Evolutionary conservation across 2,113 vertebrate genomes (phyloP), one percentile per base, ranked within the genome.

Genomic region (Saccopteryx bilineata): DNA sequence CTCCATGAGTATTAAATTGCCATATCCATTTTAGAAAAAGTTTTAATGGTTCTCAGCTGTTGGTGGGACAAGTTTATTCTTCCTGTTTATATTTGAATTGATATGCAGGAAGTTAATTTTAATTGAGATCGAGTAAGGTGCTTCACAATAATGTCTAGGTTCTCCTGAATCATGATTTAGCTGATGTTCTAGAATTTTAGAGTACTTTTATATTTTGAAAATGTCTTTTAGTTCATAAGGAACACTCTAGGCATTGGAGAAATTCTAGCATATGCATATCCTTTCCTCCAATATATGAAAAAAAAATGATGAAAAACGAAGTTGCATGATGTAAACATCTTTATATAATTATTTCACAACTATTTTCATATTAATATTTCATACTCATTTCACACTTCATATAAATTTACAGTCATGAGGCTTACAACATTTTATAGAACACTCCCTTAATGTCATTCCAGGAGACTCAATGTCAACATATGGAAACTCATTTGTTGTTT

Each of bases 91-190:
- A 60, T 88, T 86, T 95, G 28, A 65, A 69, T 28, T 87, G 68
- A 87, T 58, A n/a, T 78, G 28, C 4, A 86, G 26, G 33, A 82
- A 80, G 23, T 63, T 84, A 46, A 39, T 93, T 95, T 92, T 91
- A 87, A 93, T 83, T 83, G 72, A 88, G 65, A 66, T 33, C 69
- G 28, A 92, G 50, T 90, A 23, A 28, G 6, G 14, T 71, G 39
- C n/a, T 92, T 93, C 31, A 17, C 7, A 56, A 61, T 31, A 23
- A 78, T 56, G 17, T 85, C 61, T 88, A 68, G 31, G 12, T 76
- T 96, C 72, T 91, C 26, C n/a, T 71, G 61, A 92, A 92, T 39
- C 58, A 26, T 72, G 31, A 78, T 58, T 96, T 75, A 90, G 85
- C 71, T 94, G 91, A 68, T 80, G 9, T 87, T 79, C n/a, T 69